These are phyloP conservation scores for Corythornis madagascariensis DNA, from an alignment of 2,113 vertebrate genomes.

Conservation along the genomic window DNA sequence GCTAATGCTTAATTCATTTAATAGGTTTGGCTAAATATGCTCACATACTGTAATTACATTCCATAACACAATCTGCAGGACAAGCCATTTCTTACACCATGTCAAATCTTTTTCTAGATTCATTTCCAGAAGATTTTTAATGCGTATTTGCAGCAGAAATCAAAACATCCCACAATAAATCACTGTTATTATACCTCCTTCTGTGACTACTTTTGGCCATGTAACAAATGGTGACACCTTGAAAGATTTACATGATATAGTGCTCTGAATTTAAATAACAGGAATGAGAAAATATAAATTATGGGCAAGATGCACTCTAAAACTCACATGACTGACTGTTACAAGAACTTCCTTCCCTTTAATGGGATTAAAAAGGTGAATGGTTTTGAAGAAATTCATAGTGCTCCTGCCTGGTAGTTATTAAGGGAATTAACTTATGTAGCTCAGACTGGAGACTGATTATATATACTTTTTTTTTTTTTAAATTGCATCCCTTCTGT, in stretches of 20 bases:
- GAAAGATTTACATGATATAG: conserved; percentile 35
- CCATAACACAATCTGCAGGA: conserved; percentile 42
- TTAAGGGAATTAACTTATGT: conserved; percentile 32
- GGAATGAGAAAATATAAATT: conserved; percentile 19
- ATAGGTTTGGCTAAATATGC: conserved; percentile 42
- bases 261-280: conserved; percentile 59
- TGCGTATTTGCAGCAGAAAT: conserved; percentile 48
- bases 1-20: conserved; percentile 53
- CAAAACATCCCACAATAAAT: conserved; percentile 43
- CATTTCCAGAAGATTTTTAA: conserved; percentile 62
- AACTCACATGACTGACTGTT: conserved; percentile 53
- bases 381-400: conserved; percentile 29
- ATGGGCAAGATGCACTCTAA: conserved; percentile 27
- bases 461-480: background rate
- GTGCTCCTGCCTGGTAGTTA: background rate
- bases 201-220: conserved; percentile 53
- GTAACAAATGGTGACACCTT: conserved; percentile 51
- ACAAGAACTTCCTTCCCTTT: conserved; percentile 25
- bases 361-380: conserved; percentile 52
- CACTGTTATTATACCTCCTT: conserved; percentile 49
- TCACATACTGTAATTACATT: conserved; percentile 41
- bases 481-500: conserved; percentile 31
- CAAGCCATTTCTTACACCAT: conserved; percentile 14
- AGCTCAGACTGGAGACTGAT: background rate
- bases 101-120: conserved; percentile 50